Evolutionary conservation across 2,888 invertebrate genomes (phyloP).

Genomic region (Eilema sororculum): DNA sequence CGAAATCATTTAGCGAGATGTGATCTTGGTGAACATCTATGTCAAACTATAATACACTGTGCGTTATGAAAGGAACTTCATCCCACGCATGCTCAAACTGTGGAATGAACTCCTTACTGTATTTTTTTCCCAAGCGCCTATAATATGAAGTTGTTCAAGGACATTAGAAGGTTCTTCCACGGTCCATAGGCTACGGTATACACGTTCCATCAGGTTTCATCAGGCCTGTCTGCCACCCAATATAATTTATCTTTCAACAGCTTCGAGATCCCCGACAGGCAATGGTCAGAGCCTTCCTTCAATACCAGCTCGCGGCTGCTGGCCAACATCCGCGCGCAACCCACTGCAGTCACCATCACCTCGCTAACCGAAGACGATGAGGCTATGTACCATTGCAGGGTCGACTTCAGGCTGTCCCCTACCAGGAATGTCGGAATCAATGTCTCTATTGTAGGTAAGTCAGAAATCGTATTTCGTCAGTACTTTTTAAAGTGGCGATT

Average conservation of each 20-base stretch:
- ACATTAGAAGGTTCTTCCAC: too few species aligned
- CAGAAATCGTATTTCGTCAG: background rate
- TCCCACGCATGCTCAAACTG: too few species aligned
- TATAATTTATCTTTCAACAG: constrained; percentile 55
- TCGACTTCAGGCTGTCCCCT: constrained; percentile 86
- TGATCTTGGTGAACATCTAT: too few species aligned
- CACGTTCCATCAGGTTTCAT: too few species aligned
- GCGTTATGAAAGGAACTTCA: too few species aligned
- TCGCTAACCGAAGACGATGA: constrained; percentile 75
- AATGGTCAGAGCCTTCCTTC: constrained; percentile 77
- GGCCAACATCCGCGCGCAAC: constrained; percentile 66
- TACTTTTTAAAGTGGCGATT: background rate
- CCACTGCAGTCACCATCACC: constrained; percentile 69
- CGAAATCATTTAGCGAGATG: too few species aligned
- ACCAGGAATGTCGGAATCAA: constrained; percentile 87
- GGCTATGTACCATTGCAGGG: constrained; percentile 86
- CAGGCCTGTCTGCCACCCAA: too few species aligned
- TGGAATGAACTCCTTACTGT: too few species aligned
- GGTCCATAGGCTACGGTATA: too few species aligned
- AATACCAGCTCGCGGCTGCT: constrained; percentile 69
- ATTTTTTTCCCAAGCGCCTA: too few species aligned
- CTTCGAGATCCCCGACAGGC: constrained; percentile 75
- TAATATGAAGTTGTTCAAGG: too few species aligned
- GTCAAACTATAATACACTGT: too few species aligned
- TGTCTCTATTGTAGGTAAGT: constrained; percentile 85